Conservation (phyloP, 2,797 vertebrate species). For the Tangara arthus region DNA sequence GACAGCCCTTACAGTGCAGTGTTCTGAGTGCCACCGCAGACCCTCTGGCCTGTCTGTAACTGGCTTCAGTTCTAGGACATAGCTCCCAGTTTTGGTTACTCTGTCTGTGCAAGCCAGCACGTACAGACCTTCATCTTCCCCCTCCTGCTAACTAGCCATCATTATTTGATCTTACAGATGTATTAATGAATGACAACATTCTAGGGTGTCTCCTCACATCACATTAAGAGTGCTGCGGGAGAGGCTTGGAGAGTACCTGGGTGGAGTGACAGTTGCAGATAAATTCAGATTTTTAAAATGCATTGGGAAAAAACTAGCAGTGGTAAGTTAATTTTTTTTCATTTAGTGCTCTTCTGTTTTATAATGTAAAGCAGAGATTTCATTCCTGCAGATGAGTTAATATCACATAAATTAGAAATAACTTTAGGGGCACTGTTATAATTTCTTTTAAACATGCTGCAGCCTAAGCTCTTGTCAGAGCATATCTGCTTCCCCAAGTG, state of each 20-base stretch:
- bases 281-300: constrained; percentile 91
- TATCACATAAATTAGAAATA: not conserved
- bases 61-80: not conserved
- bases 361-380: not conserved
- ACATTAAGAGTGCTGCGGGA: constrained; percentile 82
- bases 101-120: not conserved
- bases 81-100: not conserved
- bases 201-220: constrained; percentile 85
- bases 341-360: not conserved
- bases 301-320: constrained; percentile 87
- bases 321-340: constrained; percentile 79
- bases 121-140: not conserved
- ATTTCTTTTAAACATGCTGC: not conserved
- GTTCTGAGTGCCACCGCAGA: not conserved
- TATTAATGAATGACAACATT: constrained; percentile 67
- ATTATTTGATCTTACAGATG: constrained; percentile 43
- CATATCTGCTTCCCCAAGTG: not conserved
- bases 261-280: constrained; percentile 74
- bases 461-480: not conserved
- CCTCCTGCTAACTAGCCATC: not conserved
- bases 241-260: constrained; percentile 80
- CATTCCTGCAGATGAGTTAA: not conserved
- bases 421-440: not conserved
- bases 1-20: not conserved
- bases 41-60: not conserved